Evolutionary conservation across 2,888 invertebrate genomes (phyloP).

Genomic region (Seira ritae): DNA sequence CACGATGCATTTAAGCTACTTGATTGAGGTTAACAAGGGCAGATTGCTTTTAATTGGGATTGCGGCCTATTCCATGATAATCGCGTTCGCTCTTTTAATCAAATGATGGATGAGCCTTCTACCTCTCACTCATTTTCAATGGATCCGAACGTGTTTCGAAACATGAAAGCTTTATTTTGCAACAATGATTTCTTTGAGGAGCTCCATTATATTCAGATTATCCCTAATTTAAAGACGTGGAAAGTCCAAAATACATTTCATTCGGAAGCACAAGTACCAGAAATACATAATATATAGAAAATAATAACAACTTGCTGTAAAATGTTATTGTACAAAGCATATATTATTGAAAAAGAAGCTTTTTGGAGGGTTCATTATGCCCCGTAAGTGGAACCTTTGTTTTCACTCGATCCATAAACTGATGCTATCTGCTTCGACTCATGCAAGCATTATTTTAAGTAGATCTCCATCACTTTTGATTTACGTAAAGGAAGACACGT

Average conservation of each 20-base stretch:
- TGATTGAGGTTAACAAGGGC: slow-evolving; percentile 73
- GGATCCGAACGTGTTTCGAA: not conserved
- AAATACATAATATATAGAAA: too few relatives aligned
- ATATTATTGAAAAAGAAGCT: too few relatives aligned
- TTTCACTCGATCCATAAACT: too few relatives aligned
- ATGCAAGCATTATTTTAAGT: too few relatives aligned
- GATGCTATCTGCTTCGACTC: too few relatives aligned
- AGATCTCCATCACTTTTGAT: slow-evolving; percentile 46
- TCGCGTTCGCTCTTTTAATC: slow-evolving; percentile 69
- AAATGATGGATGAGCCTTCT: slow-evolving; percentile 69
- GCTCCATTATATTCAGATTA: not conserved
- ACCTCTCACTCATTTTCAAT: not conserved
- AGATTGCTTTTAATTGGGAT: slow-evolving; percentile 74
- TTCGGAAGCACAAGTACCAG: too few relatives aligned
- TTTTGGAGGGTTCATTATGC: too few relatives aligned
- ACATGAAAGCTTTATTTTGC: not conserved
- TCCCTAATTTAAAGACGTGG: not conserved
- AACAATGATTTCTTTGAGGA: not conserved
- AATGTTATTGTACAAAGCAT: too few relatives aligned
- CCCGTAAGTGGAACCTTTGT: too few relatives aligned
- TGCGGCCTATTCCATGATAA: slow-evolving; percentile 72
- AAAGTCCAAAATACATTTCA: too few relatives aligned
- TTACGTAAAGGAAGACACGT: slow-evolving; percentile 53
- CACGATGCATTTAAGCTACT: slow-evolving; percentile 59
- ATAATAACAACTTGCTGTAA: too few relatives aligned